Evolutionary conservation across 2,888 invertebrate genomes (phyloP).

Genomic region (Entomobrya multifasciata): DNA sequence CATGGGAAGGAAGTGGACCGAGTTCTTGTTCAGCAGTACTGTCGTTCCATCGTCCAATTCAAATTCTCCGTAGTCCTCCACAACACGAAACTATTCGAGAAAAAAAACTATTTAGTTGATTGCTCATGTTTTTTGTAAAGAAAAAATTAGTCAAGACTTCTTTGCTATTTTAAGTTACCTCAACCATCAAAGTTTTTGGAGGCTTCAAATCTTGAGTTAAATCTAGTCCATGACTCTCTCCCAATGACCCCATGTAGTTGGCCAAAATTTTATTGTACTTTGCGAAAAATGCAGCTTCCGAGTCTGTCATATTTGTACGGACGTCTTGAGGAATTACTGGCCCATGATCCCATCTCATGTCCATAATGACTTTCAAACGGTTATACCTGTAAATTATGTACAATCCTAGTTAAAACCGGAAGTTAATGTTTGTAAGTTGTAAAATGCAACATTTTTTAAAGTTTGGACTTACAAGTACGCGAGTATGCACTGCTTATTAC

Average conservation of each 20-base stretch:
- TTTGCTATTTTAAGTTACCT: constrained; percentile 84
- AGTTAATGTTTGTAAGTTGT: too few relatives aligned
- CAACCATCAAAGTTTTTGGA: constrained; percentile 94
- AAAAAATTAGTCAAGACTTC: neutral
- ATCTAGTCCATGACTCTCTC: constrained; percentile 90
- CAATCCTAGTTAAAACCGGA: too few relatives aligned
- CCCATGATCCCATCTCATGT: constrained; percentile 98
- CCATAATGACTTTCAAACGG: constrained; percentile 89
- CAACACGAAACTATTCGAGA: constrained; percentile 85
- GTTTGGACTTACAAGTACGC: constrained; percentile 85
- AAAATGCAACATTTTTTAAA: too few relatives aligned
- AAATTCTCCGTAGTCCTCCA: constrained; percentile 95
- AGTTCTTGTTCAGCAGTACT: constrained; percentile 93
- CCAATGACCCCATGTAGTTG: constrained; percentile 93
- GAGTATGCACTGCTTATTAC: constrained; percentile 94
- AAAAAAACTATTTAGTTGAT: neutral
- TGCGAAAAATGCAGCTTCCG: constrained; percentile 93
- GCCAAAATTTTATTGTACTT: constrained; percentile 93
- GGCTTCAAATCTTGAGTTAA: constrained; percentile 93
- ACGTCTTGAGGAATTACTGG: constrained; percentile 94
- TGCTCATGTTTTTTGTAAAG: too few relatives aligned
- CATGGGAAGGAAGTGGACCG: constrained; percentile 93
- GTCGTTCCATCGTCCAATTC: constrained; percentile 97
- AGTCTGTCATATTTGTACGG: constrained; percentile 88
- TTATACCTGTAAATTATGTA: constrained; percentile 84